Conservation (phyloP, 2,888 invertebrate species). For the Vesta saturnalis region DNA sequence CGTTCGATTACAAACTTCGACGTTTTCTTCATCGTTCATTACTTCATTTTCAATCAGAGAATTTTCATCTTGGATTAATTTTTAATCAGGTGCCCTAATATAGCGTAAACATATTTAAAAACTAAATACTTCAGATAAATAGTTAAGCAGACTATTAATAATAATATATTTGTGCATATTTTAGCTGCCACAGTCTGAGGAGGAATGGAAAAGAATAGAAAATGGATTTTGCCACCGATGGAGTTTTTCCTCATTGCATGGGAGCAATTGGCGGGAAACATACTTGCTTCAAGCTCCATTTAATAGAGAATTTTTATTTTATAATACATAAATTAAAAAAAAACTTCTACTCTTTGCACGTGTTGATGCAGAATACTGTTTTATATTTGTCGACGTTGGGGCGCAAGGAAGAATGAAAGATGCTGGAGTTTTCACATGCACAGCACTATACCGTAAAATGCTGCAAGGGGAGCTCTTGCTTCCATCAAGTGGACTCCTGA, state of each 20-base stretch:
- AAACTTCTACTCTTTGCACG: slow-evolving; percentile 49
- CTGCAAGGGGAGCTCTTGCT: neutral
- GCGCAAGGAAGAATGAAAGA: slow-evolving; percentile 26
- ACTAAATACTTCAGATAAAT: neutral
- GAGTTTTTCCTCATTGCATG: slow-evolving; percentile 40
- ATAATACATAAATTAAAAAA: neutral
- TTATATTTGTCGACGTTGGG: slow-evolving; percentile 24
- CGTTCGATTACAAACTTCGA: neutral
- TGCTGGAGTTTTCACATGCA: slow-evolving; percentile 9
- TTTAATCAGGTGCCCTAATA: neutral
- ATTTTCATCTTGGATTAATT: neutral
- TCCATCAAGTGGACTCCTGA: neutral
- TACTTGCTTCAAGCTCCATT: slow-evolving; percentile 37
- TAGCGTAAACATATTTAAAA: neutral
- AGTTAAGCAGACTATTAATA: neutral
- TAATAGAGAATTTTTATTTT: slow-evolving; percentile 33
- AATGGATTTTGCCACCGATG: slow-evolving; percentile 33
- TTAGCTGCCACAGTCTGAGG: slow-evolving; percentile 37
- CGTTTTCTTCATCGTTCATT: neutral
- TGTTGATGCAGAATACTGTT: slow-evolving; percentile 49
- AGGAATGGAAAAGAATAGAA: slow-evolving; percentile 37
- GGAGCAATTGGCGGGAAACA: slow-evolving; percentile 18
- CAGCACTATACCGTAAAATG: slow-evolving; percentile 10
- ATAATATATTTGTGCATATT: slow-evolving; percentile 28
- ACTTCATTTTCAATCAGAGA: neutral